phyloP scores from a whole-genome alignment of 2,888 invertebrate species.

The Sesia bembeciformis region DNA sequence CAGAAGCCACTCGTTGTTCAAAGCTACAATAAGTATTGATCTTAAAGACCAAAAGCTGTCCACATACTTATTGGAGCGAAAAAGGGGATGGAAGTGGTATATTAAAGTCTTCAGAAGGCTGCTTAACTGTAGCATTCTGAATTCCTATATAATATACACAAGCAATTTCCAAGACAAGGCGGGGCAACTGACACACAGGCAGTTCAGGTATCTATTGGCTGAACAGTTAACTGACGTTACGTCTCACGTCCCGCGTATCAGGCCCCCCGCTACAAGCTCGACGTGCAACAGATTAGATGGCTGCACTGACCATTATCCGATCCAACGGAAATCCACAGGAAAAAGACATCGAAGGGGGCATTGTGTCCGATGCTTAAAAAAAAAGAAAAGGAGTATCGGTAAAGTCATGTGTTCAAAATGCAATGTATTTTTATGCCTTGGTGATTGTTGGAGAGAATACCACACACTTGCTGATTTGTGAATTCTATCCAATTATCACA shows the following conservation, averaged over 20 bases:
- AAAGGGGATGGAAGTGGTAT: slow-evolving; percentile 12
- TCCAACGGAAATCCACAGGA: background rate
- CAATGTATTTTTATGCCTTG: slow-evolving; percentile 4
- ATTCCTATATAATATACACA: slow-evolving; percentile 3
- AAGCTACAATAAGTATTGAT: slow-evolving; percentile 14
- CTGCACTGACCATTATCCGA: background rate
- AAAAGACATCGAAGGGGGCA: slow-evolving; percentile 3
- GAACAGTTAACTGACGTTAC: slow-evolving; percentile 2
- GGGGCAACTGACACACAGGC: background rate
- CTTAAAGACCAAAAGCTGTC: slow-evolving; percentile 16
- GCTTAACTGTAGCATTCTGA: slow-evolving; percentile 9
- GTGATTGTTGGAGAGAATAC: slow-evolving; percentile 5
- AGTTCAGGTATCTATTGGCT: slow-evolving; percentile 1
- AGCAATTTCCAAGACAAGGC: background rate
- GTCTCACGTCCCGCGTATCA: background rate
- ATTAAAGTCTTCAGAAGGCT: slow-evolving; percentile 12
- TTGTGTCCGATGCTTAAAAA: slow-evolving; percentile 3
- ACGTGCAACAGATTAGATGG: background rate
- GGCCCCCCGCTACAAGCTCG: background rate
- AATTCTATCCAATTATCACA: background rate
- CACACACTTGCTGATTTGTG: background rate
- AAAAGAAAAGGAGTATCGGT: slow-evolving; percentile 1
- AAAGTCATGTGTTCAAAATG: slow-evolving; percentile 2
- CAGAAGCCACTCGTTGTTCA: slow-evolving; percentile 3
- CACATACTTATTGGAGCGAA: slow-evolving; percentile 13